Evolutionary conservation across 2,797 vertebrate species (phyloP).

Genomic region (Hemibagrus guttatus): DNA sequence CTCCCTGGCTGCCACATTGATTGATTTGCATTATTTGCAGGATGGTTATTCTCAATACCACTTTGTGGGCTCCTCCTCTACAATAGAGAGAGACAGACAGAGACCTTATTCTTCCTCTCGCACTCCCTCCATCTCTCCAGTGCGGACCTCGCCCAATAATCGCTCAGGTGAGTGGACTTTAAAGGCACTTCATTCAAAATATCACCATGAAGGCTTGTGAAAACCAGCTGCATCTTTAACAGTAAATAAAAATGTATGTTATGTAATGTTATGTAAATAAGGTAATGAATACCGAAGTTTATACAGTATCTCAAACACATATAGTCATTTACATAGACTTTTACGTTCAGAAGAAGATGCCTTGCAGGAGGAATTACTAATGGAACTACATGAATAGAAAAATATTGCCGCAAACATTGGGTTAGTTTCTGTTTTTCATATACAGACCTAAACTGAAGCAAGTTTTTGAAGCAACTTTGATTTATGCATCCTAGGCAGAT

Average conservation of each 20-base stretch:
- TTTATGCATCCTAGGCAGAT: constrained; percentile 8
- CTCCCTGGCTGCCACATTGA: constrained; percentile 11
- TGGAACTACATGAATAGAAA: not conserved
- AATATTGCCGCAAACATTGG: not conserved
- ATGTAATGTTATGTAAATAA: not conserved
- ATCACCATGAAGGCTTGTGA: not conserved
- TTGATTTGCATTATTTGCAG: constrained; percentile 70
- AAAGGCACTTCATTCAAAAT: not conserved
- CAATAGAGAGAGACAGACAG: constrained; percentile 96
- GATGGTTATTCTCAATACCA: constrained; percentile 98
- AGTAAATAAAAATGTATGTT: not conserved
- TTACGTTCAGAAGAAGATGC: not conserved
- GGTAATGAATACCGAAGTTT: not conserved
- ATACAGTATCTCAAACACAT: not conserved
- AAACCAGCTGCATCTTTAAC: not conserved
- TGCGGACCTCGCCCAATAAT: constrained; percentile 96
- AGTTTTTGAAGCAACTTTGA: not conserved
- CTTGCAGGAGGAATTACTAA: not conserved
- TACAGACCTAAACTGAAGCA: not conserved
- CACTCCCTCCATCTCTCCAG: constrained; percentile 96
- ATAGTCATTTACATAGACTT: not conserved
- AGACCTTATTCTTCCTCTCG: constrained; percentile 97
- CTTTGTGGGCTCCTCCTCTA: constrained; percentile 97
- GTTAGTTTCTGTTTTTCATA: not conserved
- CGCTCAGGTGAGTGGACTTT: constrained; percentile 87